Evolutionary conservation across 2,888 invertebrate genomes (phyloP).

Genomic region (Drosophila neoperkinsi): DNA sequence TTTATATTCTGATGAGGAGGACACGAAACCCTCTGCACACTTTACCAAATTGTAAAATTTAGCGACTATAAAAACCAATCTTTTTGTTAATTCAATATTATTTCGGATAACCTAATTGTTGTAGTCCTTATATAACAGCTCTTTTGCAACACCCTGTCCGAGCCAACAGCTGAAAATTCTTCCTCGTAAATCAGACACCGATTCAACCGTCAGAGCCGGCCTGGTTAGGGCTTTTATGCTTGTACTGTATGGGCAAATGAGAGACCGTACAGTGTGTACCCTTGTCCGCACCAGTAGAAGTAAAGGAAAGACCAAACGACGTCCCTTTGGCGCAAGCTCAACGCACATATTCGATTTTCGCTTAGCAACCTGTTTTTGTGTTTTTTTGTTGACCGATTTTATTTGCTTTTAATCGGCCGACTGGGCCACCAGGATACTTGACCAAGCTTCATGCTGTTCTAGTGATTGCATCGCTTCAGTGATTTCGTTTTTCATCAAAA

Average conservation of each 20-base stretch:
- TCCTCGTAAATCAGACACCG: constrained; percentile 34
- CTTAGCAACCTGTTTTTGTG: constrained; percentile 26
- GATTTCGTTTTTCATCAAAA: constrained; percentile 53
- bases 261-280: background rate
- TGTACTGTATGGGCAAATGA: background rate
- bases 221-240: background rate
- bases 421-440: constrained; percentile 44
- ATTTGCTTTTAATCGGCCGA: constrained; percentile 72
- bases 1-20: background rate
- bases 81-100: background rate
- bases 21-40: background rate
- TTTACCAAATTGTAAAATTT: background rate
- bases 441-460: constrained; percentile 25
- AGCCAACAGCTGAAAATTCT: constrained; percentile 5
- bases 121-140: too few species aligned
- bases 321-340: background rate
- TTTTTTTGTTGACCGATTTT: constrained; percentile 51
- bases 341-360: constrained; percentile 16
- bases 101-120: background rate
- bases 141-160: constrained; percentile 31
- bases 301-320: background rate
- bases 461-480: constrained; percentile 45
- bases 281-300: background rate
- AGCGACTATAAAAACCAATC: background rate
- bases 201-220: constrained; percentile 4